phyloP scores from a whole-genome alignment of 64 coral and sea anemone species.

The Cladopsammia gracilis region DNA sequence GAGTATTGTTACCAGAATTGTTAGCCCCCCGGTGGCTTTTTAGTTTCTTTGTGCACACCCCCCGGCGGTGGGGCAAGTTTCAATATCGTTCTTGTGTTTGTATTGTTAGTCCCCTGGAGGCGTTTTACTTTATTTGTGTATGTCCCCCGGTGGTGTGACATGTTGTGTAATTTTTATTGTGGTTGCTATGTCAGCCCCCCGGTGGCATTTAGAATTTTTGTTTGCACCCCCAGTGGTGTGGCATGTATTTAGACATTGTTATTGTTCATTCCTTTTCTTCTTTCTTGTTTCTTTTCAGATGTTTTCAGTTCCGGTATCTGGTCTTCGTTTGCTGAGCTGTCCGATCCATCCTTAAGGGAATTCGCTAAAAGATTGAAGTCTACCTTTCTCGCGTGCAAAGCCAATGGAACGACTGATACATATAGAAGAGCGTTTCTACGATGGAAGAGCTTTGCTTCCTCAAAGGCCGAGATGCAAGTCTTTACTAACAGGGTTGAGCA shows the following conservation, averaged over 20 bases:
- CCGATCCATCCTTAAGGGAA: background rate
- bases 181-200: too few relatives aligned
- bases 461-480: background rate
- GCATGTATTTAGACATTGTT: too few relatives aligned
- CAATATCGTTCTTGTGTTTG: too few relatives aligned
- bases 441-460: conserved; percentile 20
- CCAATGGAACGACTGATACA: background rate
- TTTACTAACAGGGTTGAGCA: conserved; percentile 1
- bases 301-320: background rate
- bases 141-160: too few relatives aligned
- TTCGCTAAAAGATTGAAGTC: background rate
- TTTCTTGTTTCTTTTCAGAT: background rate
- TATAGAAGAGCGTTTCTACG: background rate
- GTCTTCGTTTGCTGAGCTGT: background rate
- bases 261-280: background rate
- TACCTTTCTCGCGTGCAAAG: background rate
- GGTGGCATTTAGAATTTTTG: too few relatives aligned
- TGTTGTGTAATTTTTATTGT: too few relatives aligned
- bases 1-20: background rate
- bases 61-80: background rate
- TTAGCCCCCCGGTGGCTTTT: background rate
- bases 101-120: background rate
- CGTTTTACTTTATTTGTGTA: background rate
- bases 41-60: background rate
- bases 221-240: too few relatives aligned